A percentile compares a stretch with the other conserved stretches of the same genome.
Conservation (phyloP, 2,888 invertebrate genomes). For the Polymixis flavicincta region DNA sequence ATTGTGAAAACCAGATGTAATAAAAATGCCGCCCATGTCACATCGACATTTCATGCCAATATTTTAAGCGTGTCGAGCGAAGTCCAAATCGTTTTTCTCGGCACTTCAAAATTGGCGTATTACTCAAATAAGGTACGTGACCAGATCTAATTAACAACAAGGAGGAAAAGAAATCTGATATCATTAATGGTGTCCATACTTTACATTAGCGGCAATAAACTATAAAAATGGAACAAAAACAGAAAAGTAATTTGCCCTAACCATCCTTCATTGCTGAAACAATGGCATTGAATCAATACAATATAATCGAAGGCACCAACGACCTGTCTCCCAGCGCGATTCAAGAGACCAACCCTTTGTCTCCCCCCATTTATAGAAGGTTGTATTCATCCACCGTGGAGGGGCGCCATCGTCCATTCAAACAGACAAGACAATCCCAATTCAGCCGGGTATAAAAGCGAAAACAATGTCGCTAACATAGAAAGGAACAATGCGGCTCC, state of each 20-base stretch:
- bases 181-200: constrained; percentile 19
- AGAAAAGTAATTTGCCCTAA: constrained; percentile 90
- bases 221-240: constrained; percentile 74
- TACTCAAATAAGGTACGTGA: constrained; percentile 39
- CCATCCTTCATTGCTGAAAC: constrained; percentile 88
- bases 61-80: constrained; percentile 24
- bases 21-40: not conserved
- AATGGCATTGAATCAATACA: constrained; percentile 89
- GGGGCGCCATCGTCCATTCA: constrained; percentile 89
- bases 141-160: constrained; percentile 26
- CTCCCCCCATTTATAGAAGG: constrained; percentile 88
- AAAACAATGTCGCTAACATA: constrained; percentile 91
- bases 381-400: constrained; percentile 89
- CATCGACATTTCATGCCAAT: constrained; percentile 48
- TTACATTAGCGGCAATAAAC: constrained; percentile 43
- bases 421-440: constrained; percentile 90
- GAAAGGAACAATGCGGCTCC: constrained; percentile 90
- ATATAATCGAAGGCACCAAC: constrained; percentile 89
- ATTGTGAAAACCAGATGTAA: not conserved
- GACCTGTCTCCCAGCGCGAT: constrained; percentile 89
- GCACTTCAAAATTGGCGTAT: constrained; percentile 19
- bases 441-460: constrained; percentile 89
- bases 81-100: constrained; percentile 16
- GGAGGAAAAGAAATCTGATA: constrained; percentile 1
- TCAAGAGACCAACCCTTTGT: constrained; percentile 91